Percentiles rank a stretch among this genome's conserved stretches.
phyloP scores from a whole-genome alignment of 2,797 vertebrate species.

The Glyptemys insculpta region DNA sequence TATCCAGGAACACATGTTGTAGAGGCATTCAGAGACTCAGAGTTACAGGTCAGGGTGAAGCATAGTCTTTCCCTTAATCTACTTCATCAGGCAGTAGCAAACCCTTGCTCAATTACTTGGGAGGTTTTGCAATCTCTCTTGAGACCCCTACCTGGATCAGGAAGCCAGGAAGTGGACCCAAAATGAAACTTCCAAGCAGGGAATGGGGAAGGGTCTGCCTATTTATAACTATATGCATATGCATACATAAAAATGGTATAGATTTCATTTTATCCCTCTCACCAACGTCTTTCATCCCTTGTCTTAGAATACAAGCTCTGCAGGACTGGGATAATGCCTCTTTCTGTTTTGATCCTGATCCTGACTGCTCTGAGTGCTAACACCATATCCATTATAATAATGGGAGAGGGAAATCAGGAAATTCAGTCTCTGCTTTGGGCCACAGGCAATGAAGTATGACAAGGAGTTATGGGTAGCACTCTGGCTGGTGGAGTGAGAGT shows the following conservation, averaged over 20 bases:
- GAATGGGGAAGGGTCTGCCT: not conserved
- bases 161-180: constrained; percentile 2
- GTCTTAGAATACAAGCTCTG: rapidly evolving
- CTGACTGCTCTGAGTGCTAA: not conserved
- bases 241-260: not conserved
- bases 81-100: not conserved
- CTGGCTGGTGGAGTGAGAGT: not conserved
- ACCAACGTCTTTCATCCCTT: not conserved
- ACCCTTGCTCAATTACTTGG: constrained; percentile 17
- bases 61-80: not conserved
- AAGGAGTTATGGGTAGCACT: not conserved
- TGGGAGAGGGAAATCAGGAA: constrained; percentile 29
- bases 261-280: not conserved
- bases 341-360: not conserved
- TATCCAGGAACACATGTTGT: not conserved
- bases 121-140: not conserved
- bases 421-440: not conserved
- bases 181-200: not conserved
- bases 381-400: not conserved
- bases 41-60: not conserved
- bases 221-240: not conserved
- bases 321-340: not conserved
- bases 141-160: constrained; percentile 9
- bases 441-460: not conserved
- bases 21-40: not conserved